Base-by-base conservation (phyloP, 2,113 vertebrate species). In the Tauraco erythrolophus region DNA sequence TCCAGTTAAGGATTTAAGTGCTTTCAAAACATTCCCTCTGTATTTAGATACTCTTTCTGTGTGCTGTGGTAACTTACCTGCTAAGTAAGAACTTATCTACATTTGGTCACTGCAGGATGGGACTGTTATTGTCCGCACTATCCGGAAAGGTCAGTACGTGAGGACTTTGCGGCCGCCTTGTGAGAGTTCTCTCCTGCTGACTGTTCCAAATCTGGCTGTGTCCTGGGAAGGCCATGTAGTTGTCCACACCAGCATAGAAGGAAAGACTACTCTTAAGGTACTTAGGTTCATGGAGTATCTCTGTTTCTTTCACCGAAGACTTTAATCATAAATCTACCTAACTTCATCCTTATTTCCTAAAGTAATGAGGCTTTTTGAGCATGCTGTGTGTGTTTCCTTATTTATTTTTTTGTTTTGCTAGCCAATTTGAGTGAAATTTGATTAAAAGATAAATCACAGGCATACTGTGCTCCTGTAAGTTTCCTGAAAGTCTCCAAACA, bases 181-280 rank as follows among this genome's bases (percentile, higher is more conserved):
- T 88, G 99, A 99, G 92, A 99, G 99, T 96, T 99, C 99, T 11
- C 98, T 99, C 72, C 98, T 98, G 22, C 96, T 99, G 62, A 98
- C 98, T 53, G 97, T 99, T 98, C 99, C 98, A 48, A 99, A 98
- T 83, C 97, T 99, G 96, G 99, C 99, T 46, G 83, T 99, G 86
- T 99, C 99, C 70, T 99, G 98, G 98, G 99, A 99, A 98, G 99
- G 99, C 77, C 99, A 99, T 94, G 97, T 99, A 80, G 98, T 99
- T 56, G 98, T 99, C 58, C 99, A 99, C 95, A 99, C 99, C 91
- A 99, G 99, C 66, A 86, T 98, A 75, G 99, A 99, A 97, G 99
- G 99, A 96, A 99, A 99, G 88, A 98, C 99, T 41, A 98, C 98
- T 22, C 98, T 99, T 23, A 99, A 99, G 99, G 99, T 99, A 97